Conservation (phyloP, 1,140 invertebrate species). For the Rhizoglyphus robini region DNA sequence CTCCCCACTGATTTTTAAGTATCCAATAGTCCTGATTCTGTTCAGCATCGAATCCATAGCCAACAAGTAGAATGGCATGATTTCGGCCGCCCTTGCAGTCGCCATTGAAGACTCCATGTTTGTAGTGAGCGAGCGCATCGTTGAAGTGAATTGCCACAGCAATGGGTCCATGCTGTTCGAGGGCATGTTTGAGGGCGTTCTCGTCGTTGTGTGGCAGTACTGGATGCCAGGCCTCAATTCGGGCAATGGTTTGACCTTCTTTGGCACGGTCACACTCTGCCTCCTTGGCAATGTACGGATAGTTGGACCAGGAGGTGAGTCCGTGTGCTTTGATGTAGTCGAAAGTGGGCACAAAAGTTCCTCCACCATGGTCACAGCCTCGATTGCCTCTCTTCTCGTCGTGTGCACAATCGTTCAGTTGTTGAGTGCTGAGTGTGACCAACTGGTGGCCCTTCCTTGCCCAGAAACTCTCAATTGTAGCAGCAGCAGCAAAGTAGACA, state of each 20-base stretch:
- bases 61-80: conserved; percentile 43
- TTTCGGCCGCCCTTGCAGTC: conserved; percentile 30
- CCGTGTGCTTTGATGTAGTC: conserved; percentile 8
- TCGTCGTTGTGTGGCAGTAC: conserved; percentile 28
- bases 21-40: conserved; percentile 24
- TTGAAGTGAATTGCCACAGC: conserved; percentile 41
- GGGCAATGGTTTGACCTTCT: conserved; percentile 7
- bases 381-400: neutral
- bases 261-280: neutral
- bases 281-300: conserved; percentile 11
- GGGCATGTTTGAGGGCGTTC: conserved; percentile 34
- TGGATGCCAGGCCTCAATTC: conserved; percentile 2
- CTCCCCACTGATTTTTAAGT: conserved; percentile 27
- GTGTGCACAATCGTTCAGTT: conserved; percentile 15
- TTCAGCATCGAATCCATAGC: conserved; percentile 36
- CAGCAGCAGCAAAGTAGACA: conserved; percentile 17
- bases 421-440: neutral
- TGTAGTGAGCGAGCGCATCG: conserved; percentile 10
- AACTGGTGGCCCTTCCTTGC: neutral
- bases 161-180: conserved; percentile 42
- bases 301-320: conserved; percentile 6
- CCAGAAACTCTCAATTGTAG: conserved; percentile 7
- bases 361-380: conserved; percentile 12
- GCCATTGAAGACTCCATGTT: conserved; percentile 13
- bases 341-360: conserved; percentile 14